These are phyloP conservation scores for Dromococcyx pavoninus DNA, from an alignment of 2,797 vertebrate genomes.

Conservation along the genomic window DNA sequence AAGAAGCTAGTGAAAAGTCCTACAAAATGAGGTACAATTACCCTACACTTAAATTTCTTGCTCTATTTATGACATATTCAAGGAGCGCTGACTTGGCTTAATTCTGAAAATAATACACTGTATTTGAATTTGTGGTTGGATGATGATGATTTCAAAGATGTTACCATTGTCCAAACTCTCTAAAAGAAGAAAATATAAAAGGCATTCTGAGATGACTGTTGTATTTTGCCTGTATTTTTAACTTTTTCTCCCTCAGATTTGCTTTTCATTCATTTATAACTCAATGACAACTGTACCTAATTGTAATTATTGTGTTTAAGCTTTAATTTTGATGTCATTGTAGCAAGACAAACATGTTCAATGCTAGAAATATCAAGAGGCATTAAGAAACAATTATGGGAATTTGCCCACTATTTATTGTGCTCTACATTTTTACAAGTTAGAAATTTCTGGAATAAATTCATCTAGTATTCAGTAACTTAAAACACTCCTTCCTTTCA, in stretches of 20 bases:
- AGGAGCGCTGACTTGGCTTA: neutral
- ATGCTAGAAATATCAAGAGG: neutral
- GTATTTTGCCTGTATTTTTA: neutral
- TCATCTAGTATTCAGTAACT: neutral
- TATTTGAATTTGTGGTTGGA: neutral
- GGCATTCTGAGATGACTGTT: neutral
- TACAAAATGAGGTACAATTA: neutral
- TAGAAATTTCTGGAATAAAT: neutral
- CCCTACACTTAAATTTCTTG: neutral
- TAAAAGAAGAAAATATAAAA: neutral
- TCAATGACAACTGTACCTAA: neutral
- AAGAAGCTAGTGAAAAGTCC: neutral
- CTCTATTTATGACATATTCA: neutral
- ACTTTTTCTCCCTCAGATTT: neutral
- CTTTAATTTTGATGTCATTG: neutral
- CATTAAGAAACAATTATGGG: neutral
- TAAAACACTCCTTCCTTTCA: neutral
- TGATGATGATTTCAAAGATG: neutral
- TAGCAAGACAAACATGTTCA: neutral
- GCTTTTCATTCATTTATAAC: neutral
- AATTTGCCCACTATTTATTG: neutral
- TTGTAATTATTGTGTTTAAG: neutral
- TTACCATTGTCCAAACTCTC: neutral
- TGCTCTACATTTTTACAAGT: neutral
- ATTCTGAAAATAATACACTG: neutral